Conservation (phyloP, 1,140 invertebrate genomes). For the Cotesia vestalis region DNA sequence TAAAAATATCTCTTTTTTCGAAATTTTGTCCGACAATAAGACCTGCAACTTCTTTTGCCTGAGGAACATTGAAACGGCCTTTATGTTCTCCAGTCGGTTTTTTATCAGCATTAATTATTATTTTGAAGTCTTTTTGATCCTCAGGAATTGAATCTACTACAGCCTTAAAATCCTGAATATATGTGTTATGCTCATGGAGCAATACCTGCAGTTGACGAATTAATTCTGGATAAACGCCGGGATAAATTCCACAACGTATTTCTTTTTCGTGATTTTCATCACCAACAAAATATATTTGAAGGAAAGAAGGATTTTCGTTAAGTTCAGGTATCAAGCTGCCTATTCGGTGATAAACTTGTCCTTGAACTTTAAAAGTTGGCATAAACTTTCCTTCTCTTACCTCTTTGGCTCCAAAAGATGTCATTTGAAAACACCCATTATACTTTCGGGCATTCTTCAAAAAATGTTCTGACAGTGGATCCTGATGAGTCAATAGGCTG, state of each 20-base stretch:
- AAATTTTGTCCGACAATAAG: conserved; percentile 45
- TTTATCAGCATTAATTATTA: conserved; percentile 44
- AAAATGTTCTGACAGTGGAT: conserved; percentile 20
- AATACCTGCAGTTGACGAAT: too few species aligned
- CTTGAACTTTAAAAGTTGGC: too few species aligned
- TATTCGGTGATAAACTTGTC: too few species aligned
- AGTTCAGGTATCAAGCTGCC: background rate
- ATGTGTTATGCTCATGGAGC: background rate
- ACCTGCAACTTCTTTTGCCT: conserved; percentile 46
- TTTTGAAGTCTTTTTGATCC: background rate
- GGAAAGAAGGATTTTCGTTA: conserved; percentile 28
- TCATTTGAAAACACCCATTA: background rate
- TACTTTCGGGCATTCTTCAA: too few species aligned
- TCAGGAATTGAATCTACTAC: background rate
- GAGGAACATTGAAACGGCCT: conserved; percentile 45
- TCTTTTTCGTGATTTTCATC: too few species aligned
- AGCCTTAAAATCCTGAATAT: background rate
- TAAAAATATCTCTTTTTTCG: background rate
- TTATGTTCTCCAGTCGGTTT: conserved; percentile 41
- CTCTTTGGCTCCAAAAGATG: conserved; percentile 25
- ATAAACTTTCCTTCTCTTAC: conserved; percentile 7
- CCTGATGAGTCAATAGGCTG: background rate
- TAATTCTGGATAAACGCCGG: too few species aligned
- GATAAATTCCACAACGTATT: too few species aligned
- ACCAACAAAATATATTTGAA: too few species aligned